These are phyloP conservation scores for Lutraria rhynchaena DNA, from an alignment of 1,140 invertebrate species.

Conservation along the genomic window DNA sequence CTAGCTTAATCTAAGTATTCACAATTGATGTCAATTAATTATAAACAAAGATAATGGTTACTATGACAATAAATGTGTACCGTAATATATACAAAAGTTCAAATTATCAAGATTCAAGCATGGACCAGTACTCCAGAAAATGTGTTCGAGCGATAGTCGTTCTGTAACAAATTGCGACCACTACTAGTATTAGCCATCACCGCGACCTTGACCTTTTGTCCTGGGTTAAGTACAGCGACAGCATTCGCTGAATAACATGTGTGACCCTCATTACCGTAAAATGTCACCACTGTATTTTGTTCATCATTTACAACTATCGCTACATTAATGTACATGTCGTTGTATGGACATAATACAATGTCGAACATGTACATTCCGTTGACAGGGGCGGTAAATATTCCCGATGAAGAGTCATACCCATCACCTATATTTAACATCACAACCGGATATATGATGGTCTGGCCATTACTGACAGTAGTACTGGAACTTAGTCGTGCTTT, in stretches of 20 bases:
- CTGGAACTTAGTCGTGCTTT: not conserved
- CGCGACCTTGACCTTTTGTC: not conserved
- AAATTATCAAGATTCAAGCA: too few relatives aligned
- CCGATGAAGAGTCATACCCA: not conserved
- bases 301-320: not conserved
- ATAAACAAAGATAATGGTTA: too few relatives aligned
- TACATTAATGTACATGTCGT: not conserved
- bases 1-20: too few relatives aligned
- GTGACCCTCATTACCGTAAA: not conserved
- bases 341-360: not conserved
- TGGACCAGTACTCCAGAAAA: not conserved
- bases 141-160: not conserved
- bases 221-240: not conserved
- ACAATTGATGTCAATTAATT: too few relatives aligned
- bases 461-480: not conserved
- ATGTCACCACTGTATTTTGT: not conserved
- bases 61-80: too few relatives aligned
- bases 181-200: not conserved
- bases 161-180: not conserved
- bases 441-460: not conserved
- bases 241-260: not conserved
- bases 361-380: slow-evolving; percentile 3
- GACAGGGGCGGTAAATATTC: slow-evolving; percentile 9
- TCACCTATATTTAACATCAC: not conserved
- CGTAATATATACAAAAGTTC: too few relatives aligned